Conservation (phyloP, 2,797 vertebrate species). For the Phrynocephalus vlangalii region DNA sequence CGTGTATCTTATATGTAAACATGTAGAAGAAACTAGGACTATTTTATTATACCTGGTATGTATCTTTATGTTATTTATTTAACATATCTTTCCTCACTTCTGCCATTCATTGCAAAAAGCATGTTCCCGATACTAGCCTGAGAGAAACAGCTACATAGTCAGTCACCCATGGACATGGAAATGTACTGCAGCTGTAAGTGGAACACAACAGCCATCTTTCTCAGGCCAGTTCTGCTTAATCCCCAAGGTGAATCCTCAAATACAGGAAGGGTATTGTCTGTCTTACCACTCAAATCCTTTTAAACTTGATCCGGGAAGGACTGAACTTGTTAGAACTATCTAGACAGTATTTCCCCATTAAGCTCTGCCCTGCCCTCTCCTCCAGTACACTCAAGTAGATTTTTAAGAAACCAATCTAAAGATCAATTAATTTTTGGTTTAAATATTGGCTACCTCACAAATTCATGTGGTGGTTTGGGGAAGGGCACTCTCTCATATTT, state of each 20-base stretch:
- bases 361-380: neutral
- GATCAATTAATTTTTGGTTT: no score
- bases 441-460: neutral
- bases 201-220: neutral
- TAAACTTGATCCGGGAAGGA: neutral
- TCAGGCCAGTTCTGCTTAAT: neutral
- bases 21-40: neutral
- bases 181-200: neutral
- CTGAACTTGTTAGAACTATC: neutral
- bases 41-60: neutral
- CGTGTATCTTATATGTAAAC: neutral
- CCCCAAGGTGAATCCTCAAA: neutral
- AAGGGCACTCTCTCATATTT: neutral
- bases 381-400: neutral
- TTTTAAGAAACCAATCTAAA: neutral
- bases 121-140: neutral
- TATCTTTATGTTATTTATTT: neutral
- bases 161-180: neutral
- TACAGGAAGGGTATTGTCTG: neutral
- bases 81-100: neutral
- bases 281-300: neutral
- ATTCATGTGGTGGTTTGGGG: neutral
- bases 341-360: neutral
- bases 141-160: neutral
- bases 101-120: neutral